Percentiles rank a stretch among this genome's conserved stretches.
These are phyloP conservation scores for Acrocephalus arundinaceus DNA, from an alignment of 2,113 vertebrate species.

Conservation along the genomic window DNA sequence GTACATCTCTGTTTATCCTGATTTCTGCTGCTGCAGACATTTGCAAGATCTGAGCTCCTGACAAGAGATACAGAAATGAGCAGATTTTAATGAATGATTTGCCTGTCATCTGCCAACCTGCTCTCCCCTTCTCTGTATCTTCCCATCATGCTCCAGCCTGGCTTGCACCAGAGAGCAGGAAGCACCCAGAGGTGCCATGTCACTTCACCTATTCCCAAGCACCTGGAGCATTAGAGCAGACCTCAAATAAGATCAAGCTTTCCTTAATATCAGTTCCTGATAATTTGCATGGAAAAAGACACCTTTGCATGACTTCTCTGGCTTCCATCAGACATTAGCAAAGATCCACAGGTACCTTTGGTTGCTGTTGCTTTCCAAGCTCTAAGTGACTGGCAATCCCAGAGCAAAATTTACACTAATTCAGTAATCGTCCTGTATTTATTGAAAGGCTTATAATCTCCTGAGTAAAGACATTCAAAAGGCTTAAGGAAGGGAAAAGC, in stretches of 20 bases:
- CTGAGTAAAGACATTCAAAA: conserved; percentile 53
- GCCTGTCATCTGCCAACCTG: background rate
- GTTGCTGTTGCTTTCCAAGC: background rate
- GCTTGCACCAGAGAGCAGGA: background rate
- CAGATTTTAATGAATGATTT: background rate
- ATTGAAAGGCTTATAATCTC: conserved; percentile 53
- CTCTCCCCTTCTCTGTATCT: background rate
- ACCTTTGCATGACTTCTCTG: background rate
- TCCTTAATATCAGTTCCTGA: background rate
- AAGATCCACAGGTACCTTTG: background rate
- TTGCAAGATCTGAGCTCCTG: background rate
- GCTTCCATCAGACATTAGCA: background rate
- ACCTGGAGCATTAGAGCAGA: background rate
- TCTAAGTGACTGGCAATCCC: background rate
- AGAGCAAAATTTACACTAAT: conserved; percentile 60
- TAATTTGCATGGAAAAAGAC: background rate
- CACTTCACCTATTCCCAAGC: background rate
- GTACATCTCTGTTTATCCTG: background rate
- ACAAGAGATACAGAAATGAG: background rate
- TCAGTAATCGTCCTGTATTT: conserved; percentile 49
- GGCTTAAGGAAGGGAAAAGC: conserved; percentile 61
- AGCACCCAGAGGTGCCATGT: background rate
- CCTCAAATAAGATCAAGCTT: background rate
- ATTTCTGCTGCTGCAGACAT: background rate
- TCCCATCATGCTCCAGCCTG: background rate